Base-by-base conservation (phyloP, 2,113 vertebrate genomes). In the Gulo gulo region DNA sequence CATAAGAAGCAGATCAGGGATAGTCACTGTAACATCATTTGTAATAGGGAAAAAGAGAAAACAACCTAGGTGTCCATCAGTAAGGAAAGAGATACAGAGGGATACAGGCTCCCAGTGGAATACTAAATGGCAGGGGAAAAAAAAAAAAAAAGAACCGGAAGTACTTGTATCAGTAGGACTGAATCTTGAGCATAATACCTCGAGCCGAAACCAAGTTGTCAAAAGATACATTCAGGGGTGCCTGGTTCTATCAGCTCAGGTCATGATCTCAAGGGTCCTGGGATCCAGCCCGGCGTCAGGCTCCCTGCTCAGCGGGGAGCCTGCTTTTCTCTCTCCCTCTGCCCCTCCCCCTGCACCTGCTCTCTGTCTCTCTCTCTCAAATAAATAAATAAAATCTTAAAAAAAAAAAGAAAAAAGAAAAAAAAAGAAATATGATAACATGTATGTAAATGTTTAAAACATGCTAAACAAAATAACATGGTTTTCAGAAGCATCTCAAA, bases 261-360 rank as follows among this genome's bases (percentile, higher is more conserved):
- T 65, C 61, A 65, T 65, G 61, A 65, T 65, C 29, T 13, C 29
- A 65, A 65, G 61, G 11, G 61, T 63, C 11, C 26, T 63, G 61
- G 26, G 61, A 63, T 63, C 4, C 0, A 29, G 61, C 26, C 26
- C 61, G 1, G 1, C 4, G 0, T 63, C 11, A 0, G 26, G 24
- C 26, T 63, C 26, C 26, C 61, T 63, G 24, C 10, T 61, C 10
- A 61, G 59, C 1, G 4, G 24, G 59, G 59, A 61, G 10, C 21
- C 59, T 61, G 24, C 61, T 63, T 29, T 26, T 63, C 26, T 8
- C 61, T 29, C 61, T 63, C 24, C 61, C 61, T 63, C 26, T 29
- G 26, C 61, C 61, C 61, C 61, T 63, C 11, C 61, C 61, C 12
- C 26, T 29, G 61, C 12, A 63, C 61, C 61, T 63, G 61, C 61